Evolutionary conservation across 2,888 invertebrate species (phyloP).

Genomic region (Beris chalybata): DNA sequence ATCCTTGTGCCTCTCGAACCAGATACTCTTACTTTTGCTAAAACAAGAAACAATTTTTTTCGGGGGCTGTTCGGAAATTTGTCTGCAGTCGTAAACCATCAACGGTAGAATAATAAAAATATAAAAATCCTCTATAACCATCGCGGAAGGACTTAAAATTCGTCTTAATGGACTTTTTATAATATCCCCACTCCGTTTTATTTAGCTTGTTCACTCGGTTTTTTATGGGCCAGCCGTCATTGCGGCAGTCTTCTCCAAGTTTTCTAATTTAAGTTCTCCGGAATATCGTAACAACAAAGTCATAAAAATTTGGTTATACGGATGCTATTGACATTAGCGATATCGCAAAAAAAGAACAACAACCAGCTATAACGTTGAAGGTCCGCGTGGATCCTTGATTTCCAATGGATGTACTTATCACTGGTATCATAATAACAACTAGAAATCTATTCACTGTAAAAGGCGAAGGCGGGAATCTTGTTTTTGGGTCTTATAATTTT

Average conservation of each 20-base stretch:
- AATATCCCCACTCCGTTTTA: conserved; percentile 22
- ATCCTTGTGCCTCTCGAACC: conserved; percentile 1
- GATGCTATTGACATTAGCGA: conserved; percentile 30
- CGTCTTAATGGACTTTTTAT: conserved; percentile 38
- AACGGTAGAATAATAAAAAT: conserved; percentile 36
- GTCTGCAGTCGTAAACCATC: conserved; percentile 28
- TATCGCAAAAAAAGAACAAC: neutral
- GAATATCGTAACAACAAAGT: conserved; percentile 36
- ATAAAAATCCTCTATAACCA: conserved; percentile 37
- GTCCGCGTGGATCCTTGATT: no score
- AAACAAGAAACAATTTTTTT: conserved; percentile 9
- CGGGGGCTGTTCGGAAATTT: conserved; percentile 18
- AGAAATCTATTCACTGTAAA: no score
- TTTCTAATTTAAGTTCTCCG: conserved; percentile 38
- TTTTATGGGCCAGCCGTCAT: conserved; percentile 34
- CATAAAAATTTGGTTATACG: conserved; percentile 36
- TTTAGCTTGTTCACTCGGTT: neutral
- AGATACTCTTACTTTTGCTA: neutral
- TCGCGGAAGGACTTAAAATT: conserved; percentile 31
- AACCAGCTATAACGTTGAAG: no score
- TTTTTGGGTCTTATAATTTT: no score
- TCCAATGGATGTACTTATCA: no score
- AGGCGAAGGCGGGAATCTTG: no score
- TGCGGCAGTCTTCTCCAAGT: conserved; percentile 35
- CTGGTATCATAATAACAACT: no score